Evolutionary conservation across 2,888 invertebrate species (phyloP).

Genomic region (Orchesella flavescens): DNA sequence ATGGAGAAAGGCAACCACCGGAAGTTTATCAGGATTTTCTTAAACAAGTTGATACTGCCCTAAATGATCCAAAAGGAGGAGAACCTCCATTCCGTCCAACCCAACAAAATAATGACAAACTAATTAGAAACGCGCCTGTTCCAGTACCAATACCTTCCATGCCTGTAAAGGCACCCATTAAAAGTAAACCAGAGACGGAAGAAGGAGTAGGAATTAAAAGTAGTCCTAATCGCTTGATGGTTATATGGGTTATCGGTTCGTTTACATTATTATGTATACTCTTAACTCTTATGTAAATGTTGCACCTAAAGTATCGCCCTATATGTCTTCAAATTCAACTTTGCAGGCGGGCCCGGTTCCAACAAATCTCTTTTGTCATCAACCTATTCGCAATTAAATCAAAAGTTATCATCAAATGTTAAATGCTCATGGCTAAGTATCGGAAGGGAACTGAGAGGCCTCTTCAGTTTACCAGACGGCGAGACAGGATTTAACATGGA

Average conservation of each 20-base stretch:
- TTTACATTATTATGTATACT: not conserved
- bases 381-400: conserved; percentile 72
- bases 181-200: conserved; percentile 48
- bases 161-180: conserved; percentile 62
- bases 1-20: conserved; percentile 88
- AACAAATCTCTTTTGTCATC: conserved; percentile 88
- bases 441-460: conserved; percentile 84
- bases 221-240: conserved; percentile 70
- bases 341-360: conserved; percentile 88
- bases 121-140: conserved; percentile 73
- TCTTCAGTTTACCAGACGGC: conserved; percentile 75
- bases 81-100: conserved; percentile 79
- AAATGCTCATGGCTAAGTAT: conserved; percentile 86
- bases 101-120: conserved; percentile 79
- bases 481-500: conserved; percentile 76
- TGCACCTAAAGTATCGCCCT: too few relatives aligned
- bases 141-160: conserved; percentile 70
- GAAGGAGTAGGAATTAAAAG: conserved; percentile 56
- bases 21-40: conserved; percentile 92
- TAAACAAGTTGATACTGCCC: conserved; percentile 83
- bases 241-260: conserved; percentile 77
- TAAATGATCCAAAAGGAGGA: conserved; percentile 75
- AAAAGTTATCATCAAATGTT: conserved; percentile 74
- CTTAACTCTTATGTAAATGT: too few relatives aligned
- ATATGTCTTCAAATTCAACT: not conserved